A percentile compares a stretch with the other conserved stretches of the same genome.
Evolutionary conservation across 2,113 vertebrate species (phyloP).

Genomic region (Microcebus lehilahytsara): DNA sequence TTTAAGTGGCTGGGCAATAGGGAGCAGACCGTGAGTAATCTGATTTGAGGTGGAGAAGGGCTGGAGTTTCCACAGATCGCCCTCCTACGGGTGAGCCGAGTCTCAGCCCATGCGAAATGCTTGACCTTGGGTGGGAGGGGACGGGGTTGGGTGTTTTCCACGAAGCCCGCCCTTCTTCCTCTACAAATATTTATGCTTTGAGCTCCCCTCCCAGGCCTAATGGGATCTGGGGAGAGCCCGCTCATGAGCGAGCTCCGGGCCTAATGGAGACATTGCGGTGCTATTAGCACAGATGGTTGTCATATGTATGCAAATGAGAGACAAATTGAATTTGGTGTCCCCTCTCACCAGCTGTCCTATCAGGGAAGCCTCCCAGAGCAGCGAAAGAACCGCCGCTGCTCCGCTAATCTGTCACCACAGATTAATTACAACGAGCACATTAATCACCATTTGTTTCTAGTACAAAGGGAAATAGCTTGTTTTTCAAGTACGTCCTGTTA

Average conservation of each 20-base stretch:
- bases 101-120: neutral
- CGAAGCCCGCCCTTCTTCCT: constrained; percentile 70
- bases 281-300: constrained; percentile 99
- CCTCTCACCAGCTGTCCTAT: constrained; percentile 97
- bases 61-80: neutral
- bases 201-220: constrained; percentile 75
- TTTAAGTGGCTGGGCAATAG: neutral
- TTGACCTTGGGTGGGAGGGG: neutral
- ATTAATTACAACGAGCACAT: constrained; percentile 93
- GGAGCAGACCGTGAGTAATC: neutral
- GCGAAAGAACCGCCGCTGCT: constrained; percentile 79
- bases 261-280: constrained; percentile 94
- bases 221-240: constrained; percentile 79
- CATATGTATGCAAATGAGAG: constrained; percentile 99
- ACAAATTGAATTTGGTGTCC: constrained; percentile 94
- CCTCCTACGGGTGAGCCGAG: neutral
- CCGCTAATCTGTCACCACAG: constrained; percentile 88
- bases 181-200: constrained; percentile 84
- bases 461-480: constrained; percentile 84
- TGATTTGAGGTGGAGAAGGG: neutral
- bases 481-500: constrained; percentile 79
- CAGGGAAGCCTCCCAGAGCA: constrained; percentile 85
- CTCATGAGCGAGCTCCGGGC: constrained; percentile 78
- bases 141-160: neutral
- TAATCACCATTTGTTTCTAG: constrained; percentile 92